Conservation (phyloP, 2,797 vertebrate species). For the Siniperca obscura region DNA sequence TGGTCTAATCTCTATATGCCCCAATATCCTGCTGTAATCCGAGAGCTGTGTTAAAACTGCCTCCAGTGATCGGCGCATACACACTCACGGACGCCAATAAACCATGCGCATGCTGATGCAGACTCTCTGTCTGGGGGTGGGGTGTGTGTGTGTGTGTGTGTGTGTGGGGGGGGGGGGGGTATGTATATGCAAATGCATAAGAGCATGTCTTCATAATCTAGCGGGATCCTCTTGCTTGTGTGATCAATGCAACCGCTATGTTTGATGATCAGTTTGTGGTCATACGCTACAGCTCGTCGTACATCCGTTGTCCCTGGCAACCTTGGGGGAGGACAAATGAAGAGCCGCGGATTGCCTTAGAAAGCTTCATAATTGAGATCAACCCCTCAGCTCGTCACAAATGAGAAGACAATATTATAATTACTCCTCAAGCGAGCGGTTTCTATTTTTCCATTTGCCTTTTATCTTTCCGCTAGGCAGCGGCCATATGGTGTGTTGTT, state of each 20-base stretch:
- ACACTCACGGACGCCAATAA: conserved; percentile 34
- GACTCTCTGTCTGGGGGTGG: no score
- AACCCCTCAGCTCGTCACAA: conserved; percentile 68
- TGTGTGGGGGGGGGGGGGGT: no score
- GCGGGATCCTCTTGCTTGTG: conserved; percentile 15
- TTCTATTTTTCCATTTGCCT: conserved; percentile 69
- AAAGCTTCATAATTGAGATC: conserved; percentile 69
- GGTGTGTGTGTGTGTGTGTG: no score
- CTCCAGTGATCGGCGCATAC: conserved; percentile 62
- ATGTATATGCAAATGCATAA: conserved; percentile 34
- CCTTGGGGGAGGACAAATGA: conserved; percentile 63
- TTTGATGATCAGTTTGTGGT: conserved; percentile 59
- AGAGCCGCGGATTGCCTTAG: conserved; percentile 17
- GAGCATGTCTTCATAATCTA: conserved; percentile 24
- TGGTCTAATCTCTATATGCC: conserved; percentile 77
- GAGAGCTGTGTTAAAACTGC: conserved; percentile 58
- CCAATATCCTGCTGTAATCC: conserved; percentile 78
- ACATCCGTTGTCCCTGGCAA: conserved; percentile 48
- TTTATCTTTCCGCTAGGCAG: conserved; percentile 61
- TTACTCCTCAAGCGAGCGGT: conserved; percentile 64
- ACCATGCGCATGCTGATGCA: conserved; percentile 22
- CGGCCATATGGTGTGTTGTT: conserved; percentile 64
- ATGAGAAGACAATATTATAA: conserved; percentile 71
- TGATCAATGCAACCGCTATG: conserved; percentile 38
- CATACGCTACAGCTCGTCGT: conserved; percentile 13